Base-by-base conservation (phyloP, 1,140 invertebrate genomes). In the Cataglyphis hispanica region DNA sequence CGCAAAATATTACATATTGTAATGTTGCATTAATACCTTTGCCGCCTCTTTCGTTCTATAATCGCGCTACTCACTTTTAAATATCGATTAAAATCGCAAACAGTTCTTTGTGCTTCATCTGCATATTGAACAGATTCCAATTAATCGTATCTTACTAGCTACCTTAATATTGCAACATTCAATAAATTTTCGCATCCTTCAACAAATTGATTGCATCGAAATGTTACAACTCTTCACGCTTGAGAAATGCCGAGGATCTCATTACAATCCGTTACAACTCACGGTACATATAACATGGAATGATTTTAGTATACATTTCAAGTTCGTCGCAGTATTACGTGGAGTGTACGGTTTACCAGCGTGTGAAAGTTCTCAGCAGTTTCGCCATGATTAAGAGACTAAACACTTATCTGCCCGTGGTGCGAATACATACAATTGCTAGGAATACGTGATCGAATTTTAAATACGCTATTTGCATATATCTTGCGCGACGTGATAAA, bases 361-460 rank as follows among this genome's bases (percentile, higher is more conserved):
- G 31, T 34, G 40, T 58, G 31, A 4, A 61, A 83, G 22, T 53
- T 76, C 78, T 86, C 78, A 78, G 50, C 78, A 78, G 50, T 86
- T 86, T 88, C 60, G 56, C 58, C 34, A 72, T 46, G 37, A 84
- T 86, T 77, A 86, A 88, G 70, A 53, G 72, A 60, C 34, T 56
- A 40, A 70, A 86, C 66, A 58, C 58, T 87, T 70, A 64, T n/a
- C 56, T 56, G 27, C 22, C 34, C 13, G 16, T 1, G 46, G 37
- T 43, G 37, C 34, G 22, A 16, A 43, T 22, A 25, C 19, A 43
- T 22, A 25, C 19, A 72, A 69, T 72, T 27, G 80, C 69, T 11
- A 50, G 27, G 10, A 11, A 8, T 34, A 50, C 86, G 86, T 78
- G 58, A 77, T 50, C 27, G 25, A 78, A 88, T 70, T 88, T 70